Conservation (phyloP, 2,797 vertebrate genomes). For the Coregonus suidteri region DNA sequence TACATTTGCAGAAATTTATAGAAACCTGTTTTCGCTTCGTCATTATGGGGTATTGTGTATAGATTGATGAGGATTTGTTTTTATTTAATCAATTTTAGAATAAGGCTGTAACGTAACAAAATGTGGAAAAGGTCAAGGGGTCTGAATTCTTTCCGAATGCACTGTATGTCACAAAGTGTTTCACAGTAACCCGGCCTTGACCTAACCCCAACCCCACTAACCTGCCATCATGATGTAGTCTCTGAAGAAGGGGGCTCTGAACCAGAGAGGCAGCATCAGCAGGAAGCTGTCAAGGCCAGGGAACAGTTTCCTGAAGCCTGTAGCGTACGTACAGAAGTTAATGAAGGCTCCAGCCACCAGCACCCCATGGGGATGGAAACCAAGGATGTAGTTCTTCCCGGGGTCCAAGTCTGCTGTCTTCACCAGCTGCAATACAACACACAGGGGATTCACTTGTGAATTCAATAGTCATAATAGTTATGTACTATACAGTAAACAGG, state of each 20-base stretch:
- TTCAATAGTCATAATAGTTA: background rate
- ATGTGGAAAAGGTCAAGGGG: too few relatives aligned
- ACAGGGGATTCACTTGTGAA: background rate
- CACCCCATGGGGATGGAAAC: constrained; percentile 91
- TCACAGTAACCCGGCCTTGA: background rate
- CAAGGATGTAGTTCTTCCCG: constrained; percentile 86
- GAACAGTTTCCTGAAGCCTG: constrained; percentile 80
- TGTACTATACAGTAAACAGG: background rate
- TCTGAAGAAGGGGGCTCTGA: constrained; percentile 87
- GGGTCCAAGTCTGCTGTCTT: constrained; percentile 90
- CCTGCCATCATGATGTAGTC: constrained; percentile 89
- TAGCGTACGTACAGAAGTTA: constrained; percentile 87
- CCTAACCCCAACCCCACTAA: constrained; percentile 48
- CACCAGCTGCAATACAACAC: constrained; percentile 75
- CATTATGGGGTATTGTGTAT: too few relatives aligned
- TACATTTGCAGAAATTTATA: too few relatives aligned
- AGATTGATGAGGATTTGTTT: too few relatives aligned
- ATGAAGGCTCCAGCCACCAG: constrained; percentile 85
- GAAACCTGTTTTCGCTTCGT: too few relatives aligned
- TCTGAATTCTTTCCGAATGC: too few relatives aligned
- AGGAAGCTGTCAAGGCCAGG: constrained; percentile 82
- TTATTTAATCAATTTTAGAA: too few relatives aligned
- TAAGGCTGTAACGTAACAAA: too few relatives aligned
- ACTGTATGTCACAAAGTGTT: background rate
- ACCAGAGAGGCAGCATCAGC: constrained; percentile 91